Evolutionary conservation across 2,113 vertebrate genomes (phyloP).

Genomic region (Prunella fulvescens): DNA sequence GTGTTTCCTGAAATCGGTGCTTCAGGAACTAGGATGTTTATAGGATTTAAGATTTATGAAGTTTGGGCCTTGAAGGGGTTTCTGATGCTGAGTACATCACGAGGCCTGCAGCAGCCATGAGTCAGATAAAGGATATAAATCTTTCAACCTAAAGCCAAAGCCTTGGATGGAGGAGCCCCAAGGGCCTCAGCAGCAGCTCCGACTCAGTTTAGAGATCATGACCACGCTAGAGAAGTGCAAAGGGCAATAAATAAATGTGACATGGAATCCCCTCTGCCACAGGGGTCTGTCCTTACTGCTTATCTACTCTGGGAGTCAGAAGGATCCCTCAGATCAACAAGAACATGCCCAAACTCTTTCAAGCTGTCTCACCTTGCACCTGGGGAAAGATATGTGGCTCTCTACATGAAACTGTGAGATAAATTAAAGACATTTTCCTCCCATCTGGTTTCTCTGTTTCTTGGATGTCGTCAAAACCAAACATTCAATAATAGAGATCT

Average conservation of each 20-base stretch:
- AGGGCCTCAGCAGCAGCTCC: neutral
- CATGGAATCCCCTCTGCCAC: neutral
- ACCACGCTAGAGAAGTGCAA: neutral
- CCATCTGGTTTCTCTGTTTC: neutral
- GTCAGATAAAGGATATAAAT: neutral
- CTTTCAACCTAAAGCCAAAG: neutral
- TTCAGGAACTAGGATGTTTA: neutral
- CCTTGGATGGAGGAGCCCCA: neutral
- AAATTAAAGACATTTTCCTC: neutral
- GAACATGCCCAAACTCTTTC: neutral
- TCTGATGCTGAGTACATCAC: neutral
- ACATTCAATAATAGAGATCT: neutral
- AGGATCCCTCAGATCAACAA: neutral
- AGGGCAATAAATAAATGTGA: neutral
- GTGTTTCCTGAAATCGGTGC: neutral
- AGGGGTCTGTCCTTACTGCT: neutral
- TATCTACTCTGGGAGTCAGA: neutral
- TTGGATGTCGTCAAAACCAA: neutral
- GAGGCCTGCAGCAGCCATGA: neutral
- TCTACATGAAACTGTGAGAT: fast-evolving
- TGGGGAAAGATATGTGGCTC: neutral
- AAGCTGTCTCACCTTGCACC: neutral
- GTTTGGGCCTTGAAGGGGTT: neutral
- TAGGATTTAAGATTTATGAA: neutral
- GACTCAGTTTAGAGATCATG: neutral